Evolutionary conservation across 2,113 vertebrate genomes (phyloP).

Genomic region (Grammomys dolichurus): DNA sequence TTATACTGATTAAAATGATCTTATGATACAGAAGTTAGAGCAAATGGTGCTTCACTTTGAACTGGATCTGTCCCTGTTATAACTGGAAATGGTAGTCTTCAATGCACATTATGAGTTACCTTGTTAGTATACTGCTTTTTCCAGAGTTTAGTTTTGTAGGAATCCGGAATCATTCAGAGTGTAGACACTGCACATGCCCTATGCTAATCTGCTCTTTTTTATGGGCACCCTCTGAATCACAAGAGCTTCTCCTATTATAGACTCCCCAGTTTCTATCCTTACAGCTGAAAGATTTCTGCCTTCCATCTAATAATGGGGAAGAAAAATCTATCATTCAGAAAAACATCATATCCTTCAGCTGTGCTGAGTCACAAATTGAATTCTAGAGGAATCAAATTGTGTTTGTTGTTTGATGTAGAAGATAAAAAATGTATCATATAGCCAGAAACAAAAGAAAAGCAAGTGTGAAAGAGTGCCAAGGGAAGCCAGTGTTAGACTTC

Average conservation of each 20-base stretch:
- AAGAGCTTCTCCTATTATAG: neutral
- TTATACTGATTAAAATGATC: slow-evolving; percentile 17
- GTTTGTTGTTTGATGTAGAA: slow-evolving; percentile 32
- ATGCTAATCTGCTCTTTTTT: slow-evolving; percentile 1
- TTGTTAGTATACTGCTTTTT: neutral
- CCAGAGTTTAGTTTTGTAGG: neutral
- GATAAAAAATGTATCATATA: slow-evolving; percentile 37
- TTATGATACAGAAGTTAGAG: neutral
- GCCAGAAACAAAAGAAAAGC: slow-evolving; percentile 55
- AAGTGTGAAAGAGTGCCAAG: slow-evolving; percentile 45
- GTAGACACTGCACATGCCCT: neutral
- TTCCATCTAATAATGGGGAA: neutral
- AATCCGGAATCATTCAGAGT: neutral
- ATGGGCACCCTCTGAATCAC: neutral
- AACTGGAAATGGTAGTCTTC: slow-evolving; percentile 52
- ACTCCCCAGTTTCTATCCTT: slow-evolving; percentile 54
- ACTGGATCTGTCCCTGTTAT: slow-evolving; percentile 27
- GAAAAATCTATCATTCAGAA: slow-evolving; percentile 16
- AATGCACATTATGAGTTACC: slow-evolving; percentile 45
- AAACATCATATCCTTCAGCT: slow-evolving; percentile 22
- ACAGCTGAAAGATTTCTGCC: slow-evolving; percentile 19
- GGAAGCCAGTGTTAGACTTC: slow-evolving; percentile 20
- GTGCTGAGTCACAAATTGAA: slow-evolving; percentile 46
- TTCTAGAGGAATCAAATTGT: slow-evolving; percentile 38
- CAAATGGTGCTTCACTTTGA: slow-evolving; percentile 30